Percentiles rank a stretch among this genome's conserved stretches.
These are phyloP conservation scores for Propithecus perrieri DNA, from an alignment of 2,797 vertebrate species.

Conservation along the genomic window DNA sequence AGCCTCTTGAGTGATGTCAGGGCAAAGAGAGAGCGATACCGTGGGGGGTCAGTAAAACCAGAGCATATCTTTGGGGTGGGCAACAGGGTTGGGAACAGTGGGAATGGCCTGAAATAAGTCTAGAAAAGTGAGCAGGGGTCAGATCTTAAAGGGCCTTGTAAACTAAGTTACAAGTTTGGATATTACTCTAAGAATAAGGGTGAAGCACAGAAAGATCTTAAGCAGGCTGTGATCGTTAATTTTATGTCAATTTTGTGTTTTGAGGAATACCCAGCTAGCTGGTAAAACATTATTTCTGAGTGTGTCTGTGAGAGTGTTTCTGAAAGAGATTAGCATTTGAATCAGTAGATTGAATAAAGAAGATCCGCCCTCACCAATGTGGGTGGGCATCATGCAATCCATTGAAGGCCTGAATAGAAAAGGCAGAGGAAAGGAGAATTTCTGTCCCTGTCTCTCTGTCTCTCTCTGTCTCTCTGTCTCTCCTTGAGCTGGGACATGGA, in stretches of 20 bases:
- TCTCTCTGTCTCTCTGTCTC: neutral
- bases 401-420: neutral
- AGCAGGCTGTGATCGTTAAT: neutral
- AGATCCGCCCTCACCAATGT: neutral
- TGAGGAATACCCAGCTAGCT: neutral
- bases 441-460: neutral
- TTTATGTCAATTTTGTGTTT: neutral
- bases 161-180: neutral
- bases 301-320: neutral
- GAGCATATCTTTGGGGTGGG: neutral
- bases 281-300: neutral
- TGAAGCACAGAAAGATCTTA: neutral
- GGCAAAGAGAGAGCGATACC: too few relatives aligned
- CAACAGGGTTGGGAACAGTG: fast-evolving
- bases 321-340: neutral
- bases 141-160: neutral
- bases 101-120: neutral
- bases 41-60: neutral
- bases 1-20: neutral
- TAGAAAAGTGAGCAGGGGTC: neutral
- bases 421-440: neutral
- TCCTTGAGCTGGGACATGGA: neutral
- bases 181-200: neutral
- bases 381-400: neutral
- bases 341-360: neutral